Percentiles rank a stretch among this genome's conserved stretches.
These are phyloP conservation scores for Polyploca ridens DNA, from an alignment of 2,888 invertebrate species.

Conservation along the genomic window DNA sequence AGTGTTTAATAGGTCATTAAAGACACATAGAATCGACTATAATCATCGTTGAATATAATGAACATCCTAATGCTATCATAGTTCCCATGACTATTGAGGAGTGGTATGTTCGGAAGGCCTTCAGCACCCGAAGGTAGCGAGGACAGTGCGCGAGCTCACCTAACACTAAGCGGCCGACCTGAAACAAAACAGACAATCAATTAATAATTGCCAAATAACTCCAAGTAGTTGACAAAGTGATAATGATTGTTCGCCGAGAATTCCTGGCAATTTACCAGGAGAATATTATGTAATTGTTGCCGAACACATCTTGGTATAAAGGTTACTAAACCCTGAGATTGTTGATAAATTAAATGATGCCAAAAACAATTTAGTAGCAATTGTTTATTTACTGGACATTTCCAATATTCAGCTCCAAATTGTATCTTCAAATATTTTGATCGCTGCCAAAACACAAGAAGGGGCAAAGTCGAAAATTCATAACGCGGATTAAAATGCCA, in stretches of 20 bases:
- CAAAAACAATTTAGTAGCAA: neutral
- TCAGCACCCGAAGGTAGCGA: conserved; percentile 90
- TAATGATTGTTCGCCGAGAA: neutral
- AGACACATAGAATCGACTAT: conserved; percentile 76
- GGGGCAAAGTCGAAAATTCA: too few relatives aligned
- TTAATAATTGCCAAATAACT: conserved; percentile 8
- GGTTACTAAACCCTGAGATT: neutral
- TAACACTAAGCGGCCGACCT: conserved; percentile 88
- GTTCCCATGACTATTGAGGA: conserved; percentile 92
- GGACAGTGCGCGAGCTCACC: conserved; percentile 91
- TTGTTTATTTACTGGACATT: neutral
- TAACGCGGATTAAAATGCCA: too few relatives aligned
- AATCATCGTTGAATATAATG: conserved; percentile 77
- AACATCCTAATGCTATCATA: conserved; percentile 83
- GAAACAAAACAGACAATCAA: conserved; percentile 43
- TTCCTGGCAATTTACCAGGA: neutral
- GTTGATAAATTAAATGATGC: neutral
- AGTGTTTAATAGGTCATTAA: conserved; percentile 34
- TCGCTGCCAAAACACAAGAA: too few relatives aligned
- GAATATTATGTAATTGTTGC: neutral
- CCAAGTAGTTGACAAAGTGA: neutral
- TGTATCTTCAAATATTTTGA: neutral
- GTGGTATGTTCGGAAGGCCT: conserved; percentile 90
- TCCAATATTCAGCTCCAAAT: neutral
- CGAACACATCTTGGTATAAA: neutral